These are phyloP conservation scores for Tetrao urogallus DNA, from an alignment of 2,113 vertebrate genomes.

Conservation along the genomic window DNA sequence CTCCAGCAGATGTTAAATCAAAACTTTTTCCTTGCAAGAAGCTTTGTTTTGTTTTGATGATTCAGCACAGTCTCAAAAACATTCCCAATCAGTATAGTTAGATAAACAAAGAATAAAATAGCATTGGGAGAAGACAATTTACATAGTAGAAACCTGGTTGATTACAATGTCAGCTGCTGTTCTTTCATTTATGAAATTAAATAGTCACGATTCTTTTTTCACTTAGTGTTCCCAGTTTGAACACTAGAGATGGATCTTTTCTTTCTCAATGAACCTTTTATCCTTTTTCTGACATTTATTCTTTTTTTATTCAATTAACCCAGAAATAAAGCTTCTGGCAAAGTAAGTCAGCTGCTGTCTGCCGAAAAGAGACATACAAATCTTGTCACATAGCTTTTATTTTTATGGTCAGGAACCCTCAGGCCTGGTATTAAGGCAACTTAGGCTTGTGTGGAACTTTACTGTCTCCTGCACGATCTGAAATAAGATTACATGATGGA, in stretches of 20 bases:
- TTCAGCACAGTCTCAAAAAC: neutral
- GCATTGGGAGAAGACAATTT: neutral
- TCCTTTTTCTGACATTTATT: slow-evolving; percentile 72
- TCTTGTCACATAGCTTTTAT: slow-evolving; percentile 75
- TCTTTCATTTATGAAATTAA: slow-evolving; percentile 52
- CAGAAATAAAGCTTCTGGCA: slow-evolving; percentile 73
- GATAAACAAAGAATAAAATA: slow-evolving; percentile 26
- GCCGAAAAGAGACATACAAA: slow-evolving; percentile 73
- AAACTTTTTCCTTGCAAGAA: neutral
- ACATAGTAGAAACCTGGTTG: neutral
- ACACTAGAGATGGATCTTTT: slow-evolving; percentile 37
- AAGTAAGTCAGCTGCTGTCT: slow-evolving; percentile 74
- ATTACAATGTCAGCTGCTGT: slow-evolving; percentile 59
- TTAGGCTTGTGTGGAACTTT: slow-evolving; percentile 72
- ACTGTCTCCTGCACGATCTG: slow-evolving; percentile 77
- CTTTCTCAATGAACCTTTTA: slow-evolving; percentile 73
- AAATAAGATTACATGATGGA: slow-evolving; percentile 81
- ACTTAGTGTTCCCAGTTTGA: slow-evolving; percentile 25
- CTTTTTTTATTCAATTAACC: slow-evolving; percentile 77
- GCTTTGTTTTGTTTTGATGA: slow-evolving; percentile 8
- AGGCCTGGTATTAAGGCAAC: slow-evolving; percentile 73
- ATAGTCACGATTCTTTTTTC: slow-evolving; percentile 40
- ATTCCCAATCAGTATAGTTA: neutral
- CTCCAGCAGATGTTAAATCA: neutral
- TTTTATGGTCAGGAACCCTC: slow-evolving; percentile 76